Base-by-base conservation (phyloP, 2,113 vertebrate species). In the Charina bottae region DNA sequence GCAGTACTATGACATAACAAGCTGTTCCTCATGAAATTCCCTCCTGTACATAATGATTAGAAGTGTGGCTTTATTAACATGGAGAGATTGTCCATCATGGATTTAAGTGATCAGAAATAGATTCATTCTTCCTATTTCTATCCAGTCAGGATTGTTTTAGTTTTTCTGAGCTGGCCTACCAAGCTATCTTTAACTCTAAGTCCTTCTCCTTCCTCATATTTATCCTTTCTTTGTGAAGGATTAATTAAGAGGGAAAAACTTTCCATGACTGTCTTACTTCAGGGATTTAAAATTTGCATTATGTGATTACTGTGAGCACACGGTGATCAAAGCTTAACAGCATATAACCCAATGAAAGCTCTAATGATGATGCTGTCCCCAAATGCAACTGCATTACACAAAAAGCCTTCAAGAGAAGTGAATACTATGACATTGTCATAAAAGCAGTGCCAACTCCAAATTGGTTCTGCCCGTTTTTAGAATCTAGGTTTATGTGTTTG, bases 251-350 rank as follows among this genome's bases (percentile, higher is more conserved):
- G n/a, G 54, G 84, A 58, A 37, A 89, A 26, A 72, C 28, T 89
- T 90, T 94, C 28, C 62, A 0, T 0, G 2, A 93, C 60, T 93
- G 90, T 95, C 88, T 68, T 59, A 84, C 84, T 92, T 95, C 53
- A 86, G 78, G 93, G 94, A 78, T 90, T 87, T 95, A 88, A 94
- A 93, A 94, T 92, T 87, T 94, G 88, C 90, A 90, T 95, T 95
- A 90, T 42, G 87, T 1, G 24, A 93, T 93, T 94, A 92, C 90
- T 55, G 9, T n/a, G 15, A 53, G 91, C 83, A 90, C 46, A 28
- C 37, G 54, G 89, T 87, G 89, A 90, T 60, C 89, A 85, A 92
- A 94, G 95, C 92, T 96, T 95, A 37, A 91, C 2, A 91, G 94
- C 90, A 94, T 21, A 46, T 54, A 85, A 64, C 59, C 54, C 87